Percentiles rank a stretch among this genome's conserved stretches.
Evolutionary conservation across 2,113 vertebrate genomes (phyloP).

Genomic region (Myanophis thanlyinensis): DNA sequence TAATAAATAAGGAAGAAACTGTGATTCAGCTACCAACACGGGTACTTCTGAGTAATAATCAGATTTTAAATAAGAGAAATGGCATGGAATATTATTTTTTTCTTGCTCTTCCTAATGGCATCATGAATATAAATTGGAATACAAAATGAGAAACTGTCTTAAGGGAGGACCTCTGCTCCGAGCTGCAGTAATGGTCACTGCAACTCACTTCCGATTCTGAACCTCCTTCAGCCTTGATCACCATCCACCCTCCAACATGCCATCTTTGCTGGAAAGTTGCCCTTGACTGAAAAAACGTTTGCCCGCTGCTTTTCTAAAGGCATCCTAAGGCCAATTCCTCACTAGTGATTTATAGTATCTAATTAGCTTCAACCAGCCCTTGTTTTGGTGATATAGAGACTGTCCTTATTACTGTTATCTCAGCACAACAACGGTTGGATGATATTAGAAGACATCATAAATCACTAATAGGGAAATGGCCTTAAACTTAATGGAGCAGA

Average conservation of each 20-base stretch:
- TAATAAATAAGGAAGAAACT: neutral
- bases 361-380: neutral
- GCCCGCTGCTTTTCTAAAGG: neutral
- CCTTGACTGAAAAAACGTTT: neutral
- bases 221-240: neutral
- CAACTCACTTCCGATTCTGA: neutral
- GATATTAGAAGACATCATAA: neutral
- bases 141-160: neutral
- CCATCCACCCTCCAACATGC: neutral
- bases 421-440: neutral
- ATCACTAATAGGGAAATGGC: neutral
- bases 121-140: neutral
- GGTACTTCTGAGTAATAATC: neutral
- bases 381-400: neutral
- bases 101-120: neutral
- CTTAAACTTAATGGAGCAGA: neutral
- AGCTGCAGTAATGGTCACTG: neutral
- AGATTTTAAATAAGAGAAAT: neutral
- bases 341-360: neutral
- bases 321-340: neutral
- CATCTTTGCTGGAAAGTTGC: neutral
- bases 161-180: neutral
- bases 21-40: neutral
- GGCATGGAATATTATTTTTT: neutral
- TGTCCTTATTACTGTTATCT: neutral